Conservation (phyloP, 2,888 invertebrate genomes). For the Athrips mouffetella region DNA sequence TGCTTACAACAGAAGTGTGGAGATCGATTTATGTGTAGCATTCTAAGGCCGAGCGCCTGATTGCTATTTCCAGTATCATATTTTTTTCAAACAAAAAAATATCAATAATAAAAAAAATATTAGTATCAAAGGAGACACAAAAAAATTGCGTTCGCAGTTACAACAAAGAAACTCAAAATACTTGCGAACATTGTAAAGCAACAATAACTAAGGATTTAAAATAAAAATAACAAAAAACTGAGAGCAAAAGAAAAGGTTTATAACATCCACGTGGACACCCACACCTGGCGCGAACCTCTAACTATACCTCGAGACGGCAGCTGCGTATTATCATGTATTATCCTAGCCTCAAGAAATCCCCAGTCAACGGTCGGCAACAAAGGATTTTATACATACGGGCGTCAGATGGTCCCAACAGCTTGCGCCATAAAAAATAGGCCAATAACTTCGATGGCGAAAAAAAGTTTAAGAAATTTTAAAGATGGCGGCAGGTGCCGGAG, state of each 20-base stretch:
- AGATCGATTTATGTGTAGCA: too few relatives aligned
- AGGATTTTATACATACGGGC: constrained; percentile 49
- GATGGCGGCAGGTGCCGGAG: constrained; percentile 70
- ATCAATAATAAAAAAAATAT: too few relatives aligned
- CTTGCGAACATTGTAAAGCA: not conserved
- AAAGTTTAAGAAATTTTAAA: constrained; percentile 71
- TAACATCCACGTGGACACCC: constrained; percentile 52
- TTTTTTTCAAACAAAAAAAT: too few relatives aligned
- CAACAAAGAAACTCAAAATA: not conserved
- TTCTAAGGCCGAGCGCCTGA: too few relatives aligned
- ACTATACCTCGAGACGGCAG: constrained; percentile 46
- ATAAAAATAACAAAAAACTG: constrained; percentile 29
- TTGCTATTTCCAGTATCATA: too few relatives aligned
- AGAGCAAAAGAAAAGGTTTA: constrained; percentile 31
- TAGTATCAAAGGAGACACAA: too few relatives aligned
- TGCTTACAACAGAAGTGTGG: too few relatives aligned
- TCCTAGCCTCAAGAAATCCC: constrained; percentile 54
- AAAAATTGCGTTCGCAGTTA: not conserved
- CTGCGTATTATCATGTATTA: constrained; percentile 59
- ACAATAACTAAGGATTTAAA: constrained; percentile 7
- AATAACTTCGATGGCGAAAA: constrained; percentile 73
- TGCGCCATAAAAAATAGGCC: constrained; percentile 77
- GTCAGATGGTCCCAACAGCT: constrained; percentile 71
- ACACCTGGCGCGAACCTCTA: constrained; percentile 58
- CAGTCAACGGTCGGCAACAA: constrained; percentile 41